Conservation (phyloP, 2,113 vertebrate genomes). For the Gymnorhina tibicen region DNA sequence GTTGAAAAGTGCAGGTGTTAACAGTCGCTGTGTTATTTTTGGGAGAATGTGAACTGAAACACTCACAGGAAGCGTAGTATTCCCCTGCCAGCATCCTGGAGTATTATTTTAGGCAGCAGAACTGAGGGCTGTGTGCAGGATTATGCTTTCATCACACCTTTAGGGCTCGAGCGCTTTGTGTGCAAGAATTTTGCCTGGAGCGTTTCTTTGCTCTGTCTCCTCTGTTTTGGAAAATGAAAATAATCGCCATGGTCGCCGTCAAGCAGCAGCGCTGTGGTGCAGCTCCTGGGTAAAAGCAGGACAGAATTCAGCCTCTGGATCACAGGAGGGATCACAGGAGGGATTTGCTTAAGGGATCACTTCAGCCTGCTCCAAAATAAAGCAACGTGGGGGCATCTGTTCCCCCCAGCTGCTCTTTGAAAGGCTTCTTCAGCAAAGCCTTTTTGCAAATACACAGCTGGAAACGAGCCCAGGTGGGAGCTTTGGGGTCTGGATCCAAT, state of each 20-base stretch:
- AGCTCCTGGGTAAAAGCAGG: background rate
- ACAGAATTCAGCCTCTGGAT: background rate
- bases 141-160: conserved; percentile 76
- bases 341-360: background rate
- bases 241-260: background rate
- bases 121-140: conserved; percentile 69
- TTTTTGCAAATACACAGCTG: background rate
- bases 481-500: background rate
- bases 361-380: background rate
- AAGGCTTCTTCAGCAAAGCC: background rate
- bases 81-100: conserved; percentile 78
- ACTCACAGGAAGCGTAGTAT: conserved; percentile 75
- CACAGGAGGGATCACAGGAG: background rate
- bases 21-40: conserved; percentile 79
- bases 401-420: background rate
- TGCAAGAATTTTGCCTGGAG: conserved; percentile 53
- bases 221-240: conserved; percentile 1
- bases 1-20: conserved; percentile 77
- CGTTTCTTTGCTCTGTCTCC: conserved; percentile 5
- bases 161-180: conserved; percentile 51
- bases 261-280: background rate
- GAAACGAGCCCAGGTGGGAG: background rate
- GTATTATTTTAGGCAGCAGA: conserved; percentile 81
- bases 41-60: conserved; percentile 76
- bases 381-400: background rate